These are phyloP conservation scores for Brachionus rubens DNA, from an alignment of 1,140 invertebrate species.

Conservation along the genomic window DNA sequence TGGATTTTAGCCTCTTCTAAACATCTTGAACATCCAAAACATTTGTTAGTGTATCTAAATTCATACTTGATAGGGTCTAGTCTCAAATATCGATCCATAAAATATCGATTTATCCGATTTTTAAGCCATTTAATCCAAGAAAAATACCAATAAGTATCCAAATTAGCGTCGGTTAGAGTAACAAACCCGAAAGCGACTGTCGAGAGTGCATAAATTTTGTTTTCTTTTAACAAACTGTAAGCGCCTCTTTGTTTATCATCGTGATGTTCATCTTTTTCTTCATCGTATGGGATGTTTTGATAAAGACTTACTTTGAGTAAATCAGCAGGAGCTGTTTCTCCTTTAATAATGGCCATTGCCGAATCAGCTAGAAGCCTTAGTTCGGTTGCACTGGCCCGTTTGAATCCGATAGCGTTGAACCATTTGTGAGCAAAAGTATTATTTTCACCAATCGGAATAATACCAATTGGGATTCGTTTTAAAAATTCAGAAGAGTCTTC, in stretches of 20 bases:
- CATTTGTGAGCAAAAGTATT: conserved; percentile 41
- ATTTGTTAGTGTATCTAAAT: conserved; percentile 34
- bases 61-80: conserved; percentile 12
- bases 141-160: conserved; percentile 40
- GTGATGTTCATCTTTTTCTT: conserved; percentile 23
- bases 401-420: conserved; percentile 6
- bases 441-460: conserved; percentile 14
- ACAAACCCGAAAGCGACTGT: conserved; percentile 21
- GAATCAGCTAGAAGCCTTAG: conserved; percentile 29
- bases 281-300: conserved; percentile 33
- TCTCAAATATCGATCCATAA: conserved; percentile 40
- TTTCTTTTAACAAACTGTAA: conserved; percentile 34
- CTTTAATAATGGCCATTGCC: conserved; percentile 40
- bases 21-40: conserved; percentile 30
- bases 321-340: conserved; percentile 41
- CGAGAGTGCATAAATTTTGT: conserved; percentile 41
- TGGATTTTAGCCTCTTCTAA: not conserved
- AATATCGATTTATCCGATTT: conserved; percentile 41
- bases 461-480: conserved; percentile 34
- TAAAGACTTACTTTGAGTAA: conserved; percentile 22
- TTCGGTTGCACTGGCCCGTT: not conserved
- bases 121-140: conserved; percentile 5
- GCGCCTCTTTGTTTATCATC: conserved; percentile 37
- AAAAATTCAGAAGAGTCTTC: conserved; percentile 22
- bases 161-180: conserved; percentile 19